These are phyloP conservation scores for Gopherus flavomarginatus DNA, from an alignment of 2,113 vertebrate species.

Conservation along the genomic window DNA sequence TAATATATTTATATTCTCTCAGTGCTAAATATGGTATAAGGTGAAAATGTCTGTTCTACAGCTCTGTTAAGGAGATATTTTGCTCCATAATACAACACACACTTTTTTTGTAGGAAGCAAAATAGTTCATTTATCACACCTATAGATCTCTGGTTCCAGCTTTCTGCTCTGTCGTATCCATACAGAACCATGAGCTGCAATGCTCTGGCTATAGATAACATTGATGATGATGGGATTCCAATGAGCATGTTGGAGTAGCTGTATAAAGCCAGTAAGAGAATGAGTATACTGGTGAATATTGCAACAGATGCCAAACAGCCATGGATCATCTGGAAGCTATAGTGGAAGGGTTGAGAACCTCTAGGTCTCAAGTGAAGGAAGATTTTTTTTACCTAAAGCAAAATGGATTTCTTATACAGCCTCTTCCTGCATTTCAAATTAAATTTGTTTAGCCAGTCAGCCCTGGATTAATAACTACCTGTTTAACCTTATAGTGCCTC, in stretches of 20 bases:
- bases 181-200: neutral
- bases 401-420: slow-evolving; percentile 4
- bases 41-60: neutral
- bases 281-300: slow-evolving; percentile 4
- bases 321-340: slow-evolving; percentile 45
- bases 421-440: neutral
- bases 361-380: neutral
- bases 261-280: neutral
- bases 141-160: neutral
- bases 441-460: neutral
- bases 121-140: neutral
- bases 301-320: slow-evolving; percentile 64
- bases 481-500: neutral
- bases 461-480: neutral
- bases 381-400: neutral
- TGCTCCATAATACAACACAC: neutral
- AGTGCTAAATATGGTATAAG: neutral
- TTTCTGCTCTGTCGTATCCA: neutral
- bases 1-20: neutral
- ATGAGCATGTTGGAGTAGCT: neutral
- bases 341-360: slow-evolving; percentile 28
- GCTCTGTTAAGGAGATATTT: neutral
- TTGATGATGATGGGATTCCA: accelerated
- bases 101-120: neutral
- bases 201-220: neutral